Percentiles rank a stretch among this genome's conserved stretches.
Conservation (phyloP, 2,888 invertebrate genomes). For the Leptothorax acervorum region DNA sequence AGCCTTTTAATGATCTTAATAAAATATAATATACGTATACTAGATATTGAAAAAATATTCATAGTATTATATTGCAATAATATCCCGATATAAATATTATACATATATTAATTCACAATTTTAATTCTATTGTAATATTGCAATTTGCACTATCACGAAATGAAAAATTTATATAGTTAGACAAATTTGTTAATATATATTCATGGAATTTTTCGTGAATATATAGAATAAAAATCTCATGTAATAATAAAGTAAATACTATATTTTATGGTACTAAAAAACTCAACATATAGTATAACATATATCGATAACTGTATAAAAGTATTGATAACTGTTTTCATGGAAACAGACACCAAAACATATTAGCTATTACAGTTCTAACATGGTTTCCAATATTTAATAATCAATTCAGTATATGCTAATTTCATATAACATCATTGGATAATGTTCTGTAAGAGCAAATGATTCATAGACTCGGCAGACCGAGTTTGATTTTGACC, state of each 20-base stretch:
- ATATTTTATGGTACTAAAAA: background rate
- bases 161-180: background rate
- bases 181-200: background rate
- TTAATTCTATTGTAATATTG: constrained; percentile 30
- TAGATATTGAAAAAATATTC: background rate
- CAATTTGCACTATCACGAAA: background rate
- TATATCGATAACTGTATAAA: background rate
- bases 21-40: background rate
- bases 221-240: background rate
- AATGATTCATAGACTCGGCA: background rate
- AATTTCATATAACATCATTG: background rate
- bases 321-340: constrained; percentile 4
- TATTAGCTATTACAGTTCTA: background rate
- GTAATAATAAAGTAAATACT: background rate
- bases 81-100: background rate
- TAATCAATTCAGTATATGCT: constrained; percentile 13
- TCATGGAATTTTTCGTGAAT: background rate
- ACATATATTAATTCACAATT: background rate
- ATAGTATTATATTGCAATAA: background rate
- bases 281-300: background rate
- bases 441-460: background rate
- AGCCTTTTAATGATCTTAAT: background rate
- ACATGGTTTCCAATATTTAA: constrained; percentile 1
- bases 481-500: background rate
- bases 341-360: constrained; percentile 2